Evolutionary conservation across 2,888 invertebrate species (phyloP).

Genomic region (Phytoseiulus persimilis): DNA sequence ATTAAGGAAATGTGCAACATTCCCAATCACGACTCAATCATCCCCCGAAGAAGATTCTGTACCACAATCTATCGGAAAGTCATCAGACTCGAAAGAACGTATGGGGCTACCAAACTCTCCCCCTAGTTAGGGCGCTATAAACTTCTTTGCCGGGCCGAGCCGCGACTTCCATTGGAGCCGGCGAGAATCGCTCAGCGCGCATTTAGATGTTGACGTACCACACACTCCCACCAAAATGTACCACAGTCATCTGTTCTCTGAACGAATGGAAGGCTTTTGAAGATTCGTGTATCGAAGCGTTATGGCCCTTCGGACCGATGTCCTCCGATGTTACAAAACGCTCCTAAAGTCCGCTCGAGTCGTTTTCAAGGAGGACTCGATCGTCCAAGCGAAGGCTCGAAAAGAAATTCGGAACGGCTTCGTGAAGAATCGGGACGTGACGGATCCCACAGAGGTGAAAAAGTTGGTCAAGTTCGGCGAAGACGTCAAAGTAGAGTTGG

Average conservation of each 20-base stretch:
- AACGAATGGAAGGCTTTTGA: not conserved
- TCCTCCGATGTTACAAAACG: not conserved
- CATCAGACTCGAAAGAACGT: no score
- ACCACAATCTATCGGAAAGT: no score
- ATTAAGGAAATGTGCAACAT: no score
- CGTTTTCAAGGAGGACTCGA: not conserved
- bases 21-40: no score
- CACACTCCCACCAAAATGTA: not conserved
- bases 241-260: conserved; percentile 25
- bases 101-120: no score
- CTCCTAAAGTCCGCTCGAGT: not conserved
- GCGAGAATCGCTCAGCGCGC: not conserved
- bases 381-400: not conserved
- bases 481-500: not conserved
- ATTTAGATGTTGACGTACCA: not conserved
- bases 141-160: no score
- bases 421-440: conserved; percentile 10
- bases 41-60: no score
- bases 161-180: not conserved
- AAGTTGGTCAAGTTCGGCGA: conserved; percentile 7
- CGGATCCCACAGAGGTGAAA: not conserved
- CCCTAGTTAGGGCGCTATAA: no score
- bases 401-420: conserved; percentile 20
- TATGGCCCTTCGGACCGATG: conserved; percentile 15
- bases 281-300: not conserved